phyloP scores from a whole-genome alignment of 2,888 invertebrate genomes.

The Syrista parreyssii region DNA sequence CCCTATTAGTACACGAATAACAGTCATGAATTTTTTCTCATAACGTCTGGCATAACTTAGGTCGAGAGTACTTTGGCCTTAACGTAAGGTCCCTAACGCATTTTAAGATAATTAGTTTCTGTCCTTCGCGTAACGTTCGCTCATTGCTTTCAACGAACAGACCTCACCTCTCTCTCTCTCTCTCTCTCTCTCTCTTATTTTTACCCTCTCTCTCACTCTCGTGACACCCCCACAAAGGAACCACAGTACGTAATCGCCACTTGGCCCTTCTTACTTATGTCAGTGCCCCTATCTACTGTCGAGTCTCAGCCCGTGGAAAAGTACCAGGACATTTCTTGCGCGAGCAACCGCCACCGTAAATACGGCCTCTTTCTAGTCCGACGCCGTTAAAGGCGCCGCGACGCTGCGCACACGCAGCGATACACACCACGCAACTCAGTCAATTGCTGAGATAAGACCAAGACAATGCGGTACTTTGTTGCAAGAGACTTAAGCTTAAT shows the following conservation, averaged over 20 bases:
- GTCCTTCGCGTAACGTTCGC: conserved; percentile 13
- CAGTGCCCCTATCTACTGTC: neutral
- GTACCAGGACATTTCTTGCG: conserved; percentile 1
- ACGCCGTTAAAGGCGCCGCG: neutral
- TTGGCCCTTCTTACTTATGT: neutral
- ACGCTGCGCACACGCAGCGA: neutral
- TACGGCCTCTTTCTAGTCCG: neutral
- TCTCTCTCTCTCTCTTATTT: neutral
- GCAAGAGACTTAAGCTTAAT: conserved; percentile 52
- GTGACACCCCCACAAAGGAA: neutral
- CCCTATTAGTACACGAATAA: conserved; percentile 5
- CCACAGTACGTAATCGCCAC: neutral
- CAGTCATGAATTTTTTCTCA: conserved; percentile 11
- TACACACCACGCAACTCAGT: conserved; percentile 21
- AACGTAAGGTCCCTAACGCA: conserved; percentile 7
- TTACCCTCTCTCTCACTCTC: neutral
- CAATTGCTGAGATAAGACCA: conserved; percentile 53
- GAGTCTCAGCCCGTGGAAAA: neutral
- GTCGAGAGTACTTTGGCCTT: conserved; percentile 4
- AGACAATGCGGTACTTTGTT: conserved; percentile 55
- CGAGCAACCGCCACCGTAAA: neutral
- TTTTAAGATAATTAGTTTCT: conserved; percentile 22
- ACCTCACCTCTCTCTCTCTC: neutral
- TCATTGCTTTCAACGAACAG: conserved; percentile 10
- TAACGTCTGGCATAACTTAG: conserved; percentile 19